A percentile compares a stretch with the other conserved stretches of the same genome.
Conservation (phyloP, 2,888 invertebrate genomes). For the Pristionchus entomophagus region DNA sequence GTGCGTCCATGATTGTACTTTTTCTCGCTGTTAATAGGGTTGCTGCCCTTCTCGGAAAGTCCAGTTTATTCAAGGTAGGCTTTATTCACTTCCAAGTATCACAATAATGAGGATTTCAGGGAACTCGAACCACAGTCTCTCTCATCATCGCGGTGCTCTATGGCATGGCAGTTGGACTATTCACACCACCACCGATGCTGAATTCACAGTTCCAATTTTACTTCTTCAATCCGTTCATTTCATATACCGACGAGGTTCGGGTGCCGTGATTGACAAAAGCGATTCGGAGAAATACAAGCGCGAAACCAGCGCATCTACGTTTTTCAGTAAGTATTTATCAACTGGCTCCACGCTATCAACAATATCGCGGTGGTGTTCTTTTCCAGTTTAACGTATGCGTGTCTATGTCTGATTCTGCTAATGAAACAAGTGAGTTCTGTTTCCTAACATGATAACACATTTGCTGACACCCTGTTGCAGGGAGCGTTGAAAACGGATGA, state of each 20-base stretch:
- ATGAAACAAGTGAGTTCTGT: not conserved
- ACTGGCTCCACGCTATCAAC: not conserved
- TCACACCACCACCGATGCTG: slow-evolving; percentile 14
- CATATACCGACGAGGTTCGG: slow-evolving; percentile 1
- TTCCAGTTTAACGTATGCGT: not conserved
- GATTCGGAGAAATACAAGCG: too few relatives aligned
- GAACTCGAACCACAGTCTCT: not conserved
- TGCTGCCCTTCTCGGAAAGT: not conserved
- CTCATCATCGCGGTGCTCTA: not conserved
- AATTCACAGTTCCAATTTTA: slow-evolving; percentile 18
- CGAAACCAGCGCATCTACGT: too few relatives aligned
- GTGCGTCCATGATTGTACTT: not conserved
- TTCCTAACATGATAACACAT: too few relatives aligned
- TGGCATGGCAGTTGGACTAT: not conserved
- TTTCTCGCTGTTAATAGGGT: not conserved
- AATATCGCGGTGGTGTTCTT: slow-evolving; percentile 4
- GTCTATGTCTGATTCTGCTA: not conserved
- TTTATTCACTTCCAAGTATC: not conserved
- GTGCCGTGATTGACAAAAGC: not conserved
- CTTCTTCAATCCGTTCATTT: slow-evolving; percentile 36
- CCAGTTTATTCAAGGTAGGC: not conserved
- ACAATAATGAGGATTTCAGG: not conserved
- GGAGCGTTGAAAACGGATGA: not conserved
- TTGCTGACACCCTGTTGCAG: not conserved
- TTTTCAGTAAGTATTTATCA: slow-evolving; percentile 7